Conservation (phyloP, 2,113 vertebrate genomes). For the Recurvirostra avosetta region DNA sequence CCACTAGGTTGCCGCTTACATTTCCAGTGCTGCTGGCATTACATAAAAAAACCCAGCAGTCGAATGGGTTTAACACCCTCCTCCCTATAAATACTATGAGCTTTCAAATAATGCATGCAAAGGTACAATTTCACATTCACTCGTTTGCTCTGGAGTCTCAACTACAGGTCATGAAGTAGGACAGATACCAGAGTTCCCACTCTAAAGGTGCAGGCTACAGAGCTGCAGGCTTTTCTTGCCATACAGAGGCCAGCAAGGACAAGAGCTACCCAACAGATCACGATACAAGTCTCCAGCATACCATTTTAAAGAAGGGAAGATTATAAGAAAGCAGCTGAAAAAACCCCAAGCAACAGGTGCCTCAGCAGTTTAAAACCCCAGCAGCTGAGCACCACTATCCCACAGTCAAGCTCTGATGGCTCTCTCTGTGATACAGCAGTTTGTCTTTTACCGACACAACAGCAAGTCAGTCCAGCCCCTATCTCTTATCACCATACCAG, state of each 20-base stretch:
- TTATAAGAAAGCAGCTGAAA: not conserved
- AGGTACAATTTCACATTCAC: not conserved
- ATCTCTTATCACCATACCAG: not conserved
- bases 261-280: not conserved
- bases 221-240: not conserved
- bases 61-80: not conserved
- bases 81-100: not conserved
- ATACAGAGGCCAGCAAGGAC: not conserved
- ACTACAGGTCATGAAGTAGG: not conserved
- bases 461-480: not conserved
- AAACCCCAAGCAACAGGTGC: not conserved
- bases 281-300: not conserved
- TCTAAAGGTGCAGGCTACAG: not conserved
- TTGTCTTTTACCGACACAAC: not conserved
- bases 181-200: not conserved
- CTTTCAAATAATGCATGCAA: not conserved
- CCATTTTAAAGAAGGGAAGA: not conserved
- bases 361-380: not conserved
- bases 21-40: not conserved
- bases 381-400: not conserved
- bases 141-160: not conserved
- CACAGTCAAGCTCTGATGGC: not conserved
- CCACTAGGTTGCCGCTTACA: constrained; percentile 2
- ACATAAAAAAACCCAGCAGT: not conserved
- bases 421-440: not conserved